These are phyloP conservation scores for Galerucella pusilla DNA, from an alignment of 2,888 invertebrate species.

Conservation along the genomic window DNA sequence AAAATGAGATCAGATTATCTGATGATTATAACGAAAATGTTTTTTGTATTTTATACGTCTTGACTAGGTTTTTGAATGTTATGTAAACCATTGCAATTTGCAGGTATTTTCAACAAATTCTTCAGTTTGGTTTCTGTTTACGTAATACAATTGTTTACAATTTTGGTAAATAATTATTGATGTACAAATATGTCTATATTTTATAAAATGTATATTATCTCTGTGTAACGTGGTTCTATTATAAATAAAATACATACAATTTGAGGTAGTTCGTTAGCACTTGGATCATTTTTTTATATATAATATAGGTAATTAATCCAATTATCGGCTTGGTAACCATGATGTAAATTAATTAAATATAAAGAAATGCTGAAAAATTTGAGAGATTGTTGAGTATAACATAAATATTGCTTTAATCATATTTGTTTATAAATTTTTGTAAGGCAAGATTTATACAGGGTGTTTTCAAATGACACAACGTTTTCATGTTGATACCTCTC, in stretches of 20 bases:
- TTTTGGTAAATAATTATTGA: constrained; percentile 1
- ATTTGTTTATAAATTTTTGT: neutral
- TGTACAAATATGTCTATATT: constrained; percentile 7
- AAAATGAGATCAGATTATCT: no score
- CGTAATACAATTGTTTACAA: constrained; percentile 38
- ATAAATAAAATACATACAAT: constrained; percentile 37
- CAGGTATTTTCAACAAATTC: no score
- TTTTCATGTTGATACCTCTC: no score
- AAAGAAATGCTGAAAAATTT: neutral
- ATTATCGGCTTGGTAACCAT: constrained; percentile 6
- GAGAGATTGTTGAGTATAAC: neutral
- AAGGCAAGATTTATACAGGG: no score
- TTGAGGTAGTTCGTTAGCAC: constrained; percentile 60
- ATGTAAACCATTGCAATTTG: no score
- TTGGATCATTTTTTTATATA: constrained; percentile 37
- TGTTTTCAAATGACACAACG: no score
- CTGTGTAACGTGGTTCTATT: constrained; percentile 13
- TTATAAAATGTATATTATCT: constrained; percentile 9
- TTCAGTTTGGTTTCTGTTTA: neutral
- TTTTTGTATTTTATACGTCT: no score
- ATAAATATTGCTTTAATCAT: neutral
- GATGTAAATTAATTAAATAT: neutral
- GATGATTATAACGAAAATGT: no score
- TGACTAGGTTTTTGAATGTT: no score
- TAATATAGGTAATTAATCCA: neutral